Conservation (phyloP, 2,797 vertebrate species). For the Acrossocheilus fasciatus region DNA sequence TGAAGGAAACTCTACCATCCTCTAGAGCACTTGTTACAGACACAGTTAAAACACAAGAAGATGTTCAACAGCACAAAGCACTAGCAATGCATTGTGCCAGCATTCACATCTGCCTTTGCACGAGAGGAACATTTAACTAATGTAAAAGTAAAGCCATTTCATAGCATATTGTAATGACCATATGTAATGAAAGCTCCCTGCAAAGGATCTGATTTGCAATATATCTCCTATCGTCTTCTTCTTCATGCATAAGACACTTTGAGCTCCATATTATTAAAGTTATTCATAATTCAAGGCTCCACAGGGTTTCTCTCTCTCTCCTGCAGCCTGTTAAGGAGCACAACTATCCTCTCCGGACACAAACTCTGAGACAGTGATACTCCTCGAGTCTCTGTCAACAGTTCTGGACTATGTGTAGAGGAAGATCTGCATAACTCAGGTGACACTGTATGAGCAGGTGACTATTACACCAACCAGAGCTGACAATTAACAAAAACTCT, state of each 20-base stretch:
- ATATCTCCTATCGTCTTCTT: neutral
- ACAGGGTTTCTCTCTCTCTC: constrained; percentile 1
- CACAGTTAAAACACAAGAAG: neutral
- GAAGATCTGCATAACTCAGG: neutral
- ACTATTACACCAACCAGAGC: constrained; percentile 9
- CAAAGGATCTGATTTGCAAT: constrained; percentile 12
- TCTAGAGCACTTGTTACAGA: neutral
- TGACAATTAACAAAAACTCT: constrained; percentile 15
- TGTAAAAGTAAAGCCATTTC: neutral
- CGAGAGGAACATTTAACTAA: neutral
- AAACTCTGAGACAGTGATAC: constrained; percentile 4
- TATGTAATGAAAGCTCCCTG: neutral
- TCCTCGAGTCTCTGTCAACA: neutral
- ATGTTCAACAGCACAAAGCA: neutral
- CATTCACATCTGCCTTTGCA: neutral
- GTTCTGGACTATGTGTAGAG: neutral
- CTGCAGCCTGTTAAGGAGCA: neutral
- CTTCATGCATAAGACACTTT: constrained; percentile 25
- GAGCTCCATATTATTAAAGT: constrained; percentile 45
- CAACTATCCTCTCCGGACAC: neutral
- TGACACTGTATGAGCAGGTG: neutral
- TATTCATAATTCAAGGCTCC: constrained; percentile 57
- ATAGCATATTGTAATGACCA: neutral
- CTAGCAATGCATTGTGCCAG: neutral
- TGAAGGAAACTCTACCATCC: neutral